A percentile compares a stretch with the other conserved stretches of the same genome.
phyloP scores from a whole-genome alignment of 92 coral and sea anemone species.

The Isaurus tuberculatus region DNA sequence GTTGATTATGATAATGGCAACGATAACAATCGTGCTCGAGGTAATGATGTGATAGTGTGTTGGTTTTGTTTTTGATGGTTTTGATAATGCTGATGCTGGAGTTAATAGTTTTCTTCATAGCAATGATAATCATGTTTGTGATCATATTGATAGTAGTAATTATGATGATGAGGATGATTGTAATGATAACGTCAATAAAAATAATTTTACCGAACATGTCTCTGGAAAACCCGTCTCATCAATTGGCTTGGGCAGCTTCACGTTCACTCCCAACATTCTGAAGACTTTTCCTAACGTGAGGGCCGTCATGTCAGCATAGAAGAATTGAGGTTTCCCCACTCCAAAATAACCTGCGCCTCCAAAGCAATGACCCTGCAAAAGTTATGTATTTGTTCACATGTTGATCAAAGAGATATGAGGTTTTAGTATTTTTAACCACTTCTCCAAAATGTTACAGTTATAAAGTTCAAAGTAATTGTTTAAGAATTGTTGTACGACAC shows the following conservation, averaged over 20 bases:
- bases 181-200: background rate
- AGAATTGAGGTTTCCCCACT: constrained; percentile 84
- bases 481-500: too few relatives aligned
- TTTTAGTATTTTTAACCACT: too few relatives aligned
- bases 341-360: constrained; percentile 94
- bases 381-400: background rate
- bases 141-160: background rate
- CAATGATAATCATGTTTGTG: background rate
- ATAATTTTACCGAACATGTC: constrained; percentile 70
- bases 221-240: constrained; percentile 90
- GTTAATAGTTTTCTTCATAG: too few relatives aligned
- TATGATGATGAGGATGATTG: too few relatives aligned
- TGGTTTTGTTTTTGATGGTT: too few relatives aligned
- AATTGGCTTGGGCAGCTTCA: constrained; percentile 92
- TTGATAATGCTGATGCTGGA: too few relatives aligned
- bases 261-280: constrained; percentile 73
- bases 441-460: too few relatives aligned
- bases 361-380: constrained; percentile 90
- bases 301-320: constrained; percentile 83
- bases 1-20: too few relatives aligned
- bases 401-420: too few relatives aligned
- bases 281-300: constrained; percentile 88
- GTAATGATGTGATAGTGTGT: too few relatives aligned
- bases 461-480: too few relatives aligned
- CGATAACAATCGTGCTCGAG: too few relatives aligned